phyloP scores from a whole-genome alignment of 2,888 invertebrate genomes.

The Coleophora flavipennella region DNA sequence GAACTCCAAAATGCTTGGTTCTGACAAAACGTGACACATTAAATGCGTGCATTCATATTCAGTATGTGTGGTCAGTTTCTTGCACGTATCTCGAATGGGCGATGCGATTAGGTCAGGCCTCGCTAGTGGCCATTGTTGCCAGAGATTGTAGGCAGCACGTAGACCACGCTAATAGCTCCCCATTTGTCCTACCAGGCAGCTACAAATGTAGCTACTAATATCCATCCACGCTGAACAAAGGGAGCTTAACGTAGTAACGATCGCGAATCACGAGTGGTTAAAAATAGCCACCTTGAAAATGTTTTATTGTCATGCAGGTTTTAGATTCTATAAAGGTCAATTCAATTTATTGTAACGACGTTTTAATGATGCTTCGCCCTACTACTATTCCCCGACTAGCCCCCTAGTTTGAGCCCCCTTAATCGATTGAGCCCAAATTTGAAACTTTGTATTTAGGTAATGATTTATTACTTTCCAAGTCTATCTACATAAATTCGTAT shows the following conservation, averaged over 20 bases:
- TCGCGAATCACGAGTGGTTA: not conserved
- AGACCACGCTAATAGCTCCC: conserved; percentile 11
- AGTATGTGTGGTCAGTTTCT: conserved; percentile 64
- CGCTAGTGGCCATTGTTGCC: conserved; percentile 32
- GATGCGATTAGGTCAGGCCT: conserved; percentile 48
- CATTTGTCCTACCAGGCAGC: conserved; percentile 9
- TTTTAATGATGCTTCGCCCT: too few relatives aligned
- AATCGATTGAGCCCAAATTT: too few relatives aligned
- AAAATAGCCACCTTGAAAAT: not conserved
- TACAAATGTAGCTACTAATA: not conserved
- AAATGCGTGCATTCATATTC: conserved; percentile 64
- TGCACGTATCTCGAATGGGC: conserved; percentile 50
- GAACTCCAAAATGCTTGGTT: conserved; percentile 67
- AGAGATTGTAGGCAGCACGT: conserved; percentile 24
- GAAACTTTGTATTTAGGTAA: too few relatives aligned
- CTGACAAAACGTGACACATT: conserved; percentile 69
- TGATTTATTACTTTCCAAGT: too few relatives aligned
- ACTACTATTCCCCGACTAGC: too few relatives aligned
- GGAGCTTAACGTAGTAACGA: too few relatives aligned
- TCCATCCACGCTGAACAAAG: too few relatives aligned
- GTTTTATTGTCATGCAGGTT: not conserved
- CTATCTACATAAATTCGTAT: too few relatives aligned
- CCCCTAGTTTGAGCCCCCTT: too few relatives aligned
- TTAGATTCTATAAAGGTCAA: not conserved
- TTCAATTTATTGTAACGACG: too few relatives aligned